Evolutionary conservation across 1,140 invertebrate genomes (phyloP), one percentile per base, ranked within the genome.

Genomic region (Eueides isabella): DNA sequence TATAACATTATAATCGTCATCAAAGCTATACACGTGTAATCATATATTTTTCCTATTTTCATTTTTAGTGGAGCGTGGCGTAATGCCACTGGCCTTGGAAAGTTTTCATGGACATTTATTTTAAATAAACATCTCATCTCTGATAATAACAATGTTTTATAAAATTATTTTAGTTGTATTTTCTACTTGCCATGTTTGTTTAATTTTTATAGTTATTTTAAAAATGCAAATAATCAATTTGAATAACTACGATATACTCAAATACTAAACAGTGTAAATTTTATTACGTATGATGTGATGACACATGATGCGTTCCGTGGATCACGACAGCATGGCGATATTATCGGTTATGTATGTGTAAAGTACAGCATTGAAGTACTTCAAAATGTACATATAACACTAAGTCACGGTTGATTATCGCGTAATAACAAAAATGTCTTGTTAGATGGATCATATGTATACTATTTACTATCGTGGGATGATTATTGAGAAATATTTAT

Each of bases 91-190:
- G 74, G 70, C 80, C 78, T 80, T 78, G 76, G 65, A 64, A 62
- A 75, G 70, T 81, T 81, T 80, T 76, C 77, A 82, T 73, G 72
- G 79, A 75, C 75, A 69, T 75, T 77, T 71, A 72, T 66, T 75
- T 76, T 67, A 76, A 75, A 76, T 66, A 79, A 76, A 73, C 67
- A 65, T 80, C 74, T 81, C 81, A 80, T 79, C 75, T 79, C 80
- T 78, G 67, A 70, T 78, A 81, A 83, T 83, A 83, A 76, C 67
- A 55, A 26, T 2, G 48, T 55, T 55, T 55, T 55, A 55, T 26
- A 55, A 12, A 55, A 55, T 1, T 55, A 26, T 55, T 26, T 11
- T 55, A 23, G 23, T 55, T 19, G 19, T 23, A 55, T n/a, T n/a
- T 11, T 55, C 0, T 23, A 23, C 19, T n/a, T n/a, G 5, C 23